Conservation (phyloP, 2,113 vertebrate genomes). For the Hydrochoerus hydrochaeris region DNA sequence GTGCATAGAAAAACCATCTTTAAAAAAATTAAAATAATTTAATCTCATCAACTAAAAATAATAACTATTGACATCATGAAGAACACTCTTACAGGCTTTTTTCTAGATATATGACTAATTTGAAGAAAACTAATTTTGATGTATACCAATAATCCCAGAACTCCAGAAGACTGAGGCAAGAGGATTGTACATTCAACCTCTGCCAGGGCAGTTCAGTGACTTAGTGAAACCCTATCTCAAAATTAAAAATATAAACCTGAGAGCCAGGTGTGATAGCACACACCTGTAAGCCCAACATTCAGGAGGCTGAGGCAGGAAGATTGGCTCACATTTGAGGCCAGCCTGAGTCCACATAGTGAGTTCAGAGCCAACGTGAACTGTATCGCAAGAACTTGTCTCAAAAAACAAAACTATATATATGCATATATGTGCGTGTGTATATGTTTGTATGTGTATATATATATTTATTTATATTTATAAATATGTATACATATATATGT, state of each 20-base stretch:
- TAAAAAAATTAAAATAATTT: conserved; percentile 8
- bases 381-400: too few species aligned
- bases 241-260: not conserved
- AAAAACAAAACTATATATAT: too few species aligned
- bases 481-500: too few species aligned
- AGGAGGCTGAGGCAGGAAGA: not conserved
- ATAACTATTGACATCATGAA: not conserved
- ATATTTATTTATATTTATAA: too few species aligned
- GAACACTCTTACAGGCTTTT: not conserved
- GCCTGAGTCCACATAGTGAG: not conserved
- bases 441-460: too few species aligned
- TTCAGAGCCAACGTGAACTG: not conserved
- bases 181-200: not conserved
- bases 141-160: not conserved
- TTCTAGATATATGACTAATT: not conserved
- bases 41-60: conserved; percentile 5
- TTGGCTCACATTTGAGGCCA: not conserved
- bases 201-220: not conserved
- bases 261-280: not conserved
- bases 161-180: not conserved
- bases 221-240: not conserved
- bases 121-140: conserved; percentile 5
- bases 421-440: too few species aligned
- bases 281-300: not conserved
- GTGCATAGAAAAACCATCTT: not conserved